Conservation (phyloP, 1,140 invertebrate species). For the Drosophila gunungcola region DNA sequence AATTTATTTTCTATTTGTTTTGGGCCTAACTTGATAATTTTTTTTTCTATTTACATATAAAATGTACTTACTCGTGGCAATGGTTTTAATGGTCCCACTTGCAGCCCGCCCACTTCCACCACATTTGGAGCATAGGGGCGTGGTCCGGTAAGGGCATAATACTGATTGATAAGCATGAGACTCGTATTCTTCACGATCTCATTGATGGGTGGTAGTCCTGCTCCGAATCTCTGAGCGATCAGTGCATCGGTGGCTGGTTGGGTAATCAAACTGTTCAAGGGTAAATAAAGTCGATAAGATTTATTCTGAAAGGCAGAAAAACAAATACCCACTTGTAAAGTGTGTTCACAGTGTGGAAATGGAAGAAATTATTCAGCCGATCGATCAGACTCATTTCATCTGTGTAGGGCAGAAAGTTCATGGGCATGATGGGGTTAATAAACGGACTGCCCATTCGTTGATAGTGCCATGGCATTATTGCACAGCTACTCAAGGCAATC, state of each 20-base stretch:
- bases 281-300: neutral
- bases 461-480: slow-evolving; percentile 87
- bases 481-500: slow-evolving; percentile 87
- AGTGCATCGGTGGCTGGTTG: slow-evolving; percentile 86
- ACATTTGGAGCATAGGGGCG: slow-evolving; percentile 86
- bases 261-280: slow-evolving; percentile 53
- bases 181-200: slow-evolving; percentile 86
- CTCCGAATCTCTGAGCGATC: slow-evolving; percentile 86
- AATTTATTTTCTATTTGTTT: too few relatives aligned
- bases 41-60: too few relatives aligned
- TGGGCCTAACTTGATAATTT: neutral
- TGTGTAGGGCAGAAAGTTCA: slow-evolving; percentile 84
- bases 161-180: slow-evolving; percentile 87
- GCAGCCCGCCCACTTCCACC: slow-evolving; percentile 87
- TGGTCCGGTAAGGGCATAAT: slow-evolving; percentile 86
- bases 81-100: slow-evolving; percentile 84
- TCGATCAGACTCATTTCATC: slow-evolving; percentile 86
- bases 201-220: slow-evolving; percentile 85
- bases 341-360: slow-evolving; percentile 79
- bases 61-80: slow-evolving; percentile 84
- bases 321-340: slow-evolving; percentile 81
- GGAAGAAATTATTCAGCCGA: slow-evolving; percentile 86
- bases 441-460: slow-evolving; percentile 86
- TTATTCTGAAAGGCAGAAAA: neutral
- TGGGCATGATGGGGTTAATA: slow-evolving; percentile 87